Evolutionary conservation across 2,888 invertebrate genomes (phyloP).

Genomic region (Drosophila seclusa): DNA sequence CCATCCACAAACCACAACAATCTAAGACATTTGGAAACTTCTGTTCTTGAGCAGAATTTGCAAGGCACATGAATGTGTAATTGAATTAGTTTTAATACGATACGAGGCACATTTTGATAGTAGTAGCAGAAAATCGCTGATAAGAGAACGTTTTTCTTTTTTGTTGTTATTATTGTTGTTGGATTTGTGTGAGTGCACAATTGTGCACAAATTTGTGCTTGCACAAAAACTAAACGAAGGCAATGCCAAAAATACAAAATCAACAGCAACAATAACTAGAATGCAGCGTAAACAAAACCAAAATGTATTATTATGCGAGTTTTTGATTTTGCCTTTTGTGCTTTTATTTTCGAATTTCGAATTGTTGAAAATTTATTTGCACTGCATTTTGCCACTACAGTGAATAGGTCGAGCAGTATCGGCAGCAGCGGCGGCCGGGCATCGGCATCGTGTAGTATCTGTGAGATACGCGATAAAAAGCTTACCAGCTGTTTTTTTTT

Average conservation of each 20-base stretch:
- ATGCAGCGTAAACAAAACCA: slow-evolving; percentile 49
- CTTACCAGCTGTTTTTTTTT: slow-evolving; percentile 49
- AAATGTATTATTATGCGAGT: slow-evolving; percentile 15
- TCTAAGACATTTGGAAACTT: slow-evolving; percentile 34
- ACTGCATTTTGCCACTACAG: slow-evolving; percentile 50
- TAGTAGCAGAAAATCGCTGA: slow-evolving; percentile 25
- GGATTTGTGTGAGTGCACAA: slow-evolving; percentile 46
- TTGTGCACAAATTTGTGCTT: slow-evolving; percentile 57
- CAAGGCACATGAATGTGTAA: slow-evolving; percentile 59
- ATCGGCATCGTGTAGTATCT: slow-evolving; percentile 44
- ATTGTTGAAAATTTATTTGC: slow-evolving; percentile 51
- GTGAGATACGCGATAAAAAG: slow-evolving; percentile 58
- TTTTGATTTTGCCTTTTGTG: slow-evolving; percentile 10
- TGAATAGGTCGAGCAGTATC: slow-evolving; percentile 17
- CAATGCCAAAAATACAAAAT: slow-evolving; percentile 48
- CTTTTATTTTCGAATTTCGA: slow-evolving; percentile 58
- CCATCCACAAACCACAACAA: slow-evolving; percentile 7
- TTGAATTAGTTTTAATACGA: slow-evolving; percentile 74
- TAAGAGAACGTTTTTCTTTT: slow-evolving; percentile 21
- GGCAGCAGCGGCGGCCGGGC: slow-evolving; percentile 12
- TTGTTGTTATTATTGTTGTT: slow-evolving; percentile 17
- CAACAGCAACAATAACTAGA: slow-evolving; percentile 35
- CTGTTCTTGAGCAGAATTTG: slow-evolving; percentile 42
- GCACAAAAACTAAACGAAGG: slow-evolving; percentile 34
- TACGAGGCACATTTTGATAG: slow-evolving; percentile 32